Base-by-base conservation (phyloP, 2,113 vertebrate genomes). In the Anas platyrhynchos region DNA sequence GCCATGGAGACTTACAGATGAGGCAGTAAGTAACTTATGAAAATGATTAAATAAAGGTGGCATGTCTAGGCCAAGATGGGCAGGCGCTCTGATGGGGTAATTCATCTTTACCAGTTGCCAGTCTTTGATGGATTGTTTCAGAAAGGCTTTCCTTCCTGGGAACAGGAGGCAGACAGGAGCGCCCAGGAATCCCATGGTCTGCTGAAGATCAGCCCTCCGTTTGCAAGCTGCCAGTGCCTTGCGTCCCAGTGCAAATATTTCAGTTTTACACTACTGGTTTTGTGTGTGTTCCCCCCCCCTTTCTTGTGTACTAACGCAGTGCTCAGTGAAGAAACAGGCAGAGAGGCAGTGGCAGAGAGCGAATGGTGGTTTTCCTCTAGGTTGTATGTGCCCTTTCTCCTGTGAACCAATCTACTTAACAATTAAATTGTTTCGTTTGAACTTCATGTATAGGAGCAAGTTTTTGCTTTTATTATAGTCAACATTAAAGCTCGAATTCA, bases 381-480 rank as follows among this genome's bases (percentile, higher is more conserved):
- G 31, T 20, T 34, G 1, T 2, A 2, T 5, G 0, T 69, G 75
- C 55, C 48, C 52, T 21, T 18, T 20, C 9, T n/a, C 31, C 72
- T 1, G 1, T 7, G n/a, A 22, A 44, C 31, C 20, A 0, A 1
- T 11, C 10, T 48, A 13, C 31, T 32, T 22, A 32, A 11, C 7
- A 10, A 1, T 3, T 11, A 3, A 5, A 20, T 44, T 50, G 3
- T n/a, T 71, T 21, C 41, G 58, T 71, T 32, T 34, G n/a, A 88
- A 61, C 20, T 32, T 32, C 9, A 2, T 4, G 13, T 43, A 9
- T 41, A 41, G 66, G 6, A 34, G 21, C 29, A 41, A 34, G 21
- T 9, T 75, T 48, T 36, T 50, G 56, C 17, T 68, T n/a, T 34
- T n/a, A 1, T 11, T 43, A 26, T n/a, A 13, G 43, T 13, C 15